Conservation (phyloP, 1,140 invertebrate species). For the Euwallacea similis region DNA sequence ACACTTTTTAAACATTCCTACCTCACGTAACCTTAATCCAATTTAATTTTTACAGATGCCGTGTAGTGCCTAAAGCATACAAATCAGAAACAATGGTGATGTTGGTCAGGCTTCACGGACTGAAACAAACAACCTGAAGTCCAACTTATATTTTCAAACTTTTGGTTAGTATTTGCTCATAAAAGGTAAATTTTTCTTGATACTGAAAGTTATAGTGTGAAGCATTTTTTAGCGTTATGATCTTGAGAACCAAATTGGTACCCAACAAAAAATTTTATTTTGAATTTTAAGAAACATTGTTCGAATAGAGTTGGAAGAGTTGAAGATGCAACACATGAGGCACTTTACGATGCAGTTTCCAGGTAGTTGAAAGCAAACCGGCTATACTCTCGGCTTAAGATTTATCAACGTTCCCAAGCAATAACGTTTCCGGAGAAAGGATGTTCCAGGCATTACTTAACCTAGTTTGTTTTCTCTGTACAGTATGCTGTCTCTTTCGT, state of each 20-base stretch:
- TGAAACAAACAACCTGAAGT: constrained; percentile 20
- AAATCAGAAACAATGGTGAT: constrained; percentile 23
- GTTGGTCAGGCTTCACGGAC: constrained; percentile 19
- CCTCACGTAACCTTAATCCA: constrained; percentile 14
- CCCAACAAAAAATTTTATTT: not conserved
- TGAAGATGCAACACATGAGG: not conserved
- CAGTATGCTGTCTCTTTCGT: not conserved
- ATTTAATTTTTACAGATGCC: constrained; percentile 7
- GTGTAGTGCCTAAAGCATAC: not conserved
- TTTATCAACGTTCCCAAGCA: not conserved
- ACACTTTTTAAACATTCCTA: constrained; percentile 9
- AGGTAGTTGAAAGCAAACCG: constrained; percentile 6
- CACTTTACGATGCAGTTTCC: not conserved
- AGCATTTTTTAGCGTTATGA: not conserved
- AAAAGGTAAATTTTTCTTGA: not conserved
- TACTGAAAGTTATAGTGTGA: not conserved
- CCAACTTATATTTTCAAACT: not conserved
- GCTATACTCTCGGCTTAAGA: not conserved
- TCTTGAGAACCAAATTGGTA: not conserved
- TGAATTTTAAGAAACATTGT: not conserved
- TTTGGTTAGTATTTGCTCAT: not conserved
- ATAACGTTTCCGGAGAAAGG: constrained; percentile 6
- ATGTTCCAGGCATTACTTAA: constrained; percentile 8
- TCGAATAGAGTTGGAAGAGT: not conserved
- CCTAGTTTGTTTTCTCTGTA: not conserved